Base-by-base conservation (phyloP, 1,140 invertebrate species). In the Conus ventricosus region DNA sequence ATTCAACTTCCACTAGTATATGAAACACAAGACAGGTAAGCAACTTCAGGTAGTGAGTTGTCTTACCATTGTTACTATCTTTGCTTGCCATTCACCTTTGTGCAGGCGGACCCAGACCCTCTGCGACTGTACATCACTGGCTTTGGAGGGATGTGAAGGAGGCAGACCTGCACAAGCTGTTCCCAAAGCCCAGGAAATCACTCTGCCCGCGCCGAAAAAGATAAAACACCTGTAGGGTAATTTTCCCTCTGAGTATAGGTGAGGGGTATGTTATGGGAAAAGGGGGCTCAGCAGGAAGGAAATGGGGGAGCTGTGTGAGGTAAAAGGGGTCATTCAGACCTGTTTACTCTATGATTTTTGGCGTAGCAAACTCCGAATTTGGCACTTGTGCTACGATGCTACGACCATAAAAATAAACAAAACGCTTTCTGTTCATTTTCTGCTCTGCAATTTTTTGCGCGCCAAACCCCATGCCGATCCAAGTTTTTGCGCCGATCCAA, bases 121-220 rank as follows among this genome's bases (percentile, higher is more conserved):
- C 55, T 88, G 76, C 88, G 81, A 53, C 57, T 91, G 81, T 91
- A 89, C 88, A 85, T 91, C 23, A 89, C 90, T 60, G 90, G 90
- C 3, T 87, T 89, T 80, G 86, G 84, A 17, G 23, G 10, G 87
- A 84, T 17, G 39, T 71, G 17, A 88, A 85, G 54, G 81, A 88
- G 53, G 87, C 87, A 75, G 89, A 91, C 54, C 27, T 91, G 53
- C 15, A 80, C 27, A 89, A 88, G 55, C 25, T 91, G 39, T 91
- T 91, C 85, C 90, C 90, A 51, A 87, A 87, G 88, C 87, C 3
- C 53, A 60, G 13, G 85, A 87, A 5, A 88, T 91, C 15, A 82
- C 39, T 15, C 8, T 91, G 71, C 90, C 90, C 51, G n/a, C 84
- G 76, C 4, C 81, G 89, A 57, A 87, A 88, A 87, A 25, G 85